These are phyloP conservation scores for Alviniconcha marisindica DNA, from an alignment of 1,140 invertebrate genomes.

Conservation along the genomic window DNA sequence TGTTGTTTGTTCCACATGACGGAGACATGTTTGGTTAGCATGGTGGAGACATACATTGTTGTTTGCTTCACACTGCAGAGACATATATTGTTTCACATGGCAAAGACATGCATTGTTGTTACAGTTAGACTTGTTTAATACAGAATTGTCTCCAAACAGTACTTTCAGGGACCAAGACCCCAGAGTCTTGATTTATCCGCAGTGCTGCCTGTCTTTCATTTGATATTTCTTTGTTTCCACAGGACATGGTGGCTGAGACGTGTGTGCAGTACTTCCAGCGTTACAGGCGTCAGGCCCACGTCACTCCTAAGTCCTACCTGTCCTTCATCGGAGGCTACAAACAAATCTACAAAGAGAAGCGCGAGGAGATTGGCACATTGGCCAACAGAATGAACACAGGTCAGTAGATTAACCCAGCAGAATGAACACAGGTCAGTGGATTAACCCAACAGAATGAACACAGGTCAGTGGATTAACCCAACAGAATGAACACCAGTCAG, in stretches of 20 bases:
- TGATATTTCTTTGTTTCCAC: slow-evolving; percentile 80
- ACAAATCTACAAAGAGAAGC: slow-evolving; percentile 92
- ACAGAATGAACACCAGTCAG: no score
- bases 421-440: no score
- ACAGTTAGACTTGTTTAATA: slow-evolving; percentile 84
- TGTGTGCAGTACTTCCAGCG: slow-evolving; percentile 96
- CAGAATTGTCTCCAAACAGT: slow-evolving; percentile 92
- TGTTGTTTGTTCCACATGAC: no score
- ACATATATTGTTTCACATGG: no score
- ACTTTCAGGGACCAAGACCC: slow-evolving; percentile 94
- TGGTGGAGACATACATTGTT: no score
- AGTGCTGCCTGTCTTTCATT: no score
- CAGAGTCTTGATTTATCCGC: not conserved
- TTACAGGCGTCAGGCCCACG: slow-evolving; percentile 94
- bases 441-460: no score
- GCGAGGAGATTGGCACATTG: slow-evolving; percentile 91
- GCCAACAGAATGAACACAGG: slow-evolving; percentile 95
- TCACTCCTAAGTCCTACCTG: slow-evolving; percentile 97
- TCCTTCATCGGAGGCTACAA: slow-evolving; percentile 98
- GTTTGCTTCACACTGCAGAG: no score
- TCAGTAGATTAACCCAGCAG: no score
- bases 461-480: no score
- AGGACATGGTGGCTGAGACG: slow-evolving; percentile 92
- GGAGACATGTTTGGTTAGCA: no score
- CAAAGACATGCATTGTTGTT: not conserved